Base-by-base conservation (phyloP, 2,113 vertebrate species). In the Syrrhaptes paradoxus region DNA sequence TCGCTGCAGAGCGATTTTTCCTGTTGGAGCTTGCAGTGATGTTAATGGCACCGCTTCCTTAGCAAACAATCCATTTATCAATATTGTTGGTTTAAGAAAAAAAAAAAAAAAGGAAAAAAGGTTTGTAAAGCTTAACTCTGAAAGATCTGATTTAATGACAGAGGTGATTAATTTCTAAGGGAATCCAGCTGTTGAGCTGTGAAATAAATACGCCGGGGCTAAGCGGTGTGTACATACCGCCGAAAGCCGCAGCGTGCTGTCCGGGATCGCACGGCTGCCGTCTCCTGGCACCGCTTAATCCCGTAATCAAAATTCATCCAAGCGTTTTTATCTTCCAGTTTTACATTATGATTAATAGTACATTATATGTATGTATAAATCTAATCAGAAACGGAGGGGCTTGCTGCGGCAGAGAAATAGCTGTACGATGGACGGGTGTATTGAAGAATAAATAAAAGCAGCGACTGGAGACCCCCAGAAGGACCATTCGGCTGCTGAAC, bases 81-180 rank as follows among this genome's bases (percentile, higher is more conserved):
- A 77, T 97, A 97, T 29, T 75, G 76, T 62, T 94, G 90, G 63
- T 80, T 43, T 11, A 6, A 34, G 13, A 15, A 38, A 71, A 15
- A 38, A 71, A 25, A 26, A 36, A 73, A 29, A 18, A 5, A 8
- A 18, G 25, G 10, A 34, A 48, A 41, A 85, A 67, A 31, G 84
- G 51, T 96, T 87, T 94, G 90, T 92, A 89, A 96, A 98, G 94
- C 91, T 87, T 90, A 95, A 90, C 88, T 79, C 82, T 76, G 89
- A 93, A 93, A 84, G 93, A 95, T 97, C 95, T 89, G 83, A 85
- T 96, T 93, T 97, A 96, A 88, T 84, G 96, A 92, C 90, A 78
- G 85, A 90, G 71, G 95, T 97, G 97, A 97, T 97, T 94, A 96
- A 97, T 98, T 97, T 94, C 74, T 61, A 22, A 89, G 90, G 96